These are phyloP conservation scores for Coendou prehensilis DNA, from an alignment of 2,797 vertebrate genomes.

Conservation along the genomic window DNA sequence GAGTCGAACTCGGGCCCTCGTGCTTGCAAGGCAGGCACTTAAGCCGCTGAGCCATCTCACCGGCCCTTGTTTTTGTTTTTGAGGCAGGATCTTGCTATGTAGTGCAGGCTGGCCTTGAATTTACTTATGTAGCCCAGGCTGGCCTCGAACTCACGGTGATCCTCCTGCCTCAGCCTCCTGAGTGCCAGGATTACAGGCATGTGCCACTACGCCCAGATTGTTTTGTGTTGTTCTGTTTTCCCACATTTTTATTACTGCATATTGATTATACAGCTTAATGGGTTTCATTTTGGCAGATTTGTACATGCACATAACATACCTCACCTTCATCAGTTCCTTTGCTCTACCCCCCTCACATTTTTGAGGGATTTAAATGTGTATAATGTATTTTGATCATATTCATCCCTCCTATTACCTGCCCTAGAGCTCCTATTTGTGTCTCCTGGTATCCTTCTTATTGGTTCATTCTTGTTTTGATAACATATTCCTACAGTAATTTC, in stretches of 20 bases:
- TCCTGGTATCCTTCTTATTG: constrained; percentile 34
- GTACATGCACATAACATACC: not conserved
- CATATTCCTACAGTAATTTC: constrained; percentile 41
- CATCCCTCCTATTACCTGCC: not conserved
- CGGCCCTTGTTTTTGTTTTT: not conserved
- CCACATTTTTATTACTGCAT: not conserved
- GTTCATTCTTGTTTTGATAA: constrained; percentile 55
- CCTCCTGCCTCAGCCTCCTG: not conserved
- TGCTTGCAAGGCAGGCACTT: too few species aligned
- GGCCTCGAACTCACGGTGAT: not conserved
- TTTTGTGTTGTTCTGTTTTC: not conserved
- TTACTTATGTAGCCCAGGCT: not conserved
- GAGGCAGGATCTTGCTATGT: not conserved
- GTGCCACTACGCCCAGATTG: not conserved
- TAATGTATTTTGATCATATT: not conserved
- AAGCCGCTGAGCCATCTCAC: too few species aligned
- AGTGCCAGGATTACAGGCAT: not conserved
- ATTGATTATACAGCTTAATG: not conserved
- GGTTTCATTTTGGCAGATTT: not conserved
- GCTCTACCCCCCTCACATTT: not conserved
- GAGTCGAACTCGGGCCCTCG: too few species aligned
- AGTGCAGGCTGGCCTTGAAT: not conserved
- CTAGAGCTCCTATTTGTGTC: not conserved
- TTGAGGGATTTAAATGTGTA: not conserved
- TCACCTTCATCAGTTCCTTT: not conserved